These are phyloP conservation scores for Zaprionus obscuricornis DNA, from an alignment of 2,888 invertebrate species.

Conservation along the genomic window DNA sequence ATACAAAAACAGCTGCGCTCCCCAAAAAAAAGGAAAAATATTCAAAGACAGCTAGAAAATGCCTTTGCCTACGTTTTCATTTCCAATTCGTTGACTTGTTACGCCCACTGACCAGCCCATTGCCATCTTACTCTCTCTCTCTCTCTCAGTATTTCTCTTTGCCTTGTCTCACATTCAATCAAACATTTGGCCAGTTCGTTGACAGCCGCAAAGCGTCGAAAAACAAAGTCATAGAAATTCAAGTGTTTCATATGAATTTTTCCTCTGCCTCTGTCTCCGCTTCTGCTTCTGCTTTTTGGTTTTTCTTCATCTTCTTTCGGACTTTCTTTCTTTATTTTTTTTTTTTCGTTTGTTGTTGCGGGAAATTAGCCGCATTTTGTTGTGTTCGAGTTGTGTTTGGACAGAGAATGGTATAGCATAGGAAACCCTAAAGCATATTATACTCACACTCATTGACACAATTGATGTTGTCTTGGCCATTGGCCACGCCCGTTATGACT, in stretches of 20 bases:
- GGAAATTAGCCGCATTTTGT: constrained; percentile 44
- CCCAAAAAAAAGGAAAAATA: constrained; percentile 44
- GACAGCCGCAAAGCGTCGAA: constrained; percentile 1
- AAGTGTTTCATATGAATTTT: constrained; percentile 18
- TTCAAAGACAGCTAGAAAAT: constrained; percentile 29
- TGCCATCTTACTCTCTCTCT: too few species aligned
- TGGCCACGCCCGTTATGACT: constrained; percentile 6
- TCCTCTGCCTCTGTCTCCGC: neutral
- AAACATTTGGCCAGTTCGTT: constrained; percentile 47
- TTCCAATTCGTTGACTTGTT: constrained; percentile 23
- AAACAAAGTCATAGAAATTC: constrained; percentile 37
- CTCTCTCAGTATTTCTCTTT: neutral
- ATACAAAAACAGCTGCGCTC: neutral
- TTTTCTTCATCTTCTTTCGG: neutral
- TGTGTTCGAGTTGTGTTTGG: constrained; percentile 9
- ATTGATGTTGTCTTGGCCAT: neutral
- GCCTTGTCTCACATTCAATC: constrained; percentile 28
- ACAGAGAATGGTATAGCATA: neutral
- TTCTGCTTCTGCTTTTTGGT: neutral
- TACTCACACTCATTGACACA: constrained; percentile 19
- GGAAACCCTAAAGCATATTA: too few species aligned
- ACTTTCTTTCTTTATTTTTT: neutral
- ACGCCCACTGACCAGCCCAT: neutral
- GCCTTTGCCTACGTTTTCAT: constrained; percentile 19
- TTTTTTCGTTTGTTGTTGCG: too few species aligned